These are phyloP conservation scores for Sebastes taczanowskii DNA, from an alignment of 2,797 vertebrate genomes.

Conservation along the genomic window DNA sequence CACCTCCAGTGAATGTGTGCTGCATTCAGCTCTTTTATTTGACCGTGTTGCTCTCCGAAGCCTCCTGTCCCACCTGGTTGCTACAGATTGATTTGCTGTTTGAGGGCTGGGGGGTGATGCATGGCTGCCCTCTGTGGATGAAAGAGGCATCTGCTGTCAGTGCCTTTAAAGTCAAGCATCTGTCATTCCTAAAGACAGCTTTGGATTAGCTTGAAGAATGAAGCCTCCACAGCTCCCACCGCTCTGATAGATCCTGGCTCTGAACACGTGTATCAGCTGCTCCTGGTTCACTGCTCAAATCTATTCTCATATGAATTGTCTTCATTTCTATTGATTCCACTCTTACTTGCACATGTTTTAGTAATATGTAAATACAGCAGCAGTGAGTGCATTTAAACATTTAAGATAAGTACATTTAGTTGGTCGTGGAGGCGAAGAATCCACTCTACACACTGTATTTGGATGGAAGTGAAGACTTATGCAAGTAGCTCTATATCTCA, in stretches of 20 bases:
- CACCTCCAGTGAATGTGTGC: background rate
- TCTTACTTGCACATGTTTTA: background rate
- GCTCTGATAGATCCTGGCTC: background rate
- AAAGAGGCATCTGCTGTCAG: constrained; percentile 30
- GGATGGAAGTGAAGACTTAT: background rate
- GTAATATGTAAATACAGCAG: background rate
- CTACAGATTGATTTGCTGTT: constrained; percentile 23
- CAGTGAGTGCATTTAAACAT: background rate
- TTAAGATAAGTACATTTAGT: background rate
- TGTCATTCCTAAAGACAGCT: constrained; percentile 22
- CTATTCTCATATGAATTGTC: background rate
- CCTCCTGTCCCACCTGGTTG: background rate
- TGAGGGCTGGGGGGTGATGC: constrained; percentile 7
- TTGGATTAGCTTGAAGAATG: constrained; percentile 9
- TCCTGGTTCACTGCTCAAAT: background rate
- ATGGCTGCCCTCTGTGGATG: constrained; percentile 11
- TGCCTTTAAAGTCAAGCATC: constrained; percentile 18
- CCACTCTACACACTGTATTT: background rate
- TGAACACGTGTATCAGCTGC: background rate
- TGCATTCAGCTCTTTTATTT: background rate
- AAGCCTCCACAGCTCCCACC: background rate
- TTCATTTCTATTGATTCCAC: background rate
- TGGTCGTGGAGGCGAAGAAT: background rate
- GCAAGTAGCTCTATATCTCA: background rate
- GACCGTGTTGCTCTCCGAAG: background rate